Evolutionary conservation across 2,888 invertebrate species (phyloP), one percentile per base, ranked within the genome.

Genomic region (Chalcis sispes): DNA sequence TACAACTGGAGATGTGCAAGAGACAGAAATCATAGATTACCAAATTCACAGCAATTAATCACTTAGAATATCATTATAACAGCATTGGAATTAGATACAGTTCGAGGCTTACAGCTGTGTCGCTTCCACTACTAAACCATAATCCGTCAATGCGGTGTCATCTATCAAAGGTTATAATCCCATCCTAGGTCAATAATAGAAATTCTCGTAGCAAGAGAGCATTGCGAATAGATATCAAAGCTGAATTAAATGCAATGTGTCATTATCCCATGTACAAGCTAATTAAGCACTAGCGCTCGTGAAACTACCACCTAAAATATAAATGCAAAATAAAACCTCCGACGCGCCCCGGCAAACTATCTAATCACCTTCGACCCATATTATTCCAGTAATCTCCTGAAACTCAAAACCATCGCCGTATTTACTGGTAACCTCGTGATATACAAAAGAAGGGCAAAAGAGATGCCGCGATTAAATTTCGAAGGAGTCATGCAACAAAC

Each of bases 111-210:
- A 48, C 32, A 52, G 40, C 15, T 23, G 20, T 59, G 29, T 69
- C 67, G 20, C 50, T 32, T 40, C 15, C 56, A 18, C 5, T 15
- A 20, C 46, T 72, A 65, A 72, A 64, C 56, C 15, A 65, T 72
- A 72, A 72, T 58, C 36, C 40, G 42, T 73, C 73, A 46, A 73
- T 67, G 52, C 20, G 29, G 66, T 20, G 46, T 62, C 61, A 64
- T 77, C 40, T 27, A 74, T 73, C 70, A 66, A 77, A 62, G 32
- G 32, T 42, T 29, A 23, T 61, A 74, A 67, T 67, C 15, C 62
- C 61, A 7, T 20, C 25, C 23, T 25, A 18, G 48, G n/a, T 67
- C 32, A 62, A 61, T 42, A 67, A 54, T 59, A 66, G 46, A 67
- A 62, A 61, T 56, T 61, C 23, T n/a, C 36, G 36, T 50, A 59